Conservation (phyloP, 2,888 invertebrate genomes). For the Alentia gelatinosa region DNA sequence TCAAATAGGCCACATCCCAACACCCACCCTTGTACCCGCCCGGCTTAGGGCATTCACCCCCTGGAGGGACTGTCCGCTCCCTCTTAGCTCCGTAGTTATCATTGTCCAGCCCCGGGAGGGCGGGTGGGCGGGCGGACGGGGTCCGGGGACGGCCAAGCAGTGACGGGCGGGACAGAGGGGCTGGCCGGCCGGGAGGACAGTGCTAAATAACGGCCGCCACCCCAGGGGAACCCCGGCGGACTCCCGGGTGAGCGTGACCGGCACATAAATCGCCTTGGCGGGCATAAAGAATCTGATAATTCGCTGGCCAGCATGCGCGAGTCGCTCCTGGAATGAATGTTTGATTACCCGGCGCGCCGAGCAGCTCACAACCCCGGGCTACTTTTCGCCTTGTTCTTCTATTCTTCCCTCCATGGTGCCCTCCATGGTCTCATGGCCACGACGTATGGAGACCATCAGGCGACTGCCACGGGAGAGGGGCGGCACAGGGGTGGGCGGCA, state of each 20-base stretch:
- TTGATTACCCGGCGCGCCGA: conserved; percentile 5
- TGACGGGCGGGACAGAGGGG: neutral
- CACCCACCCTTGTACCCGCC: neutral
- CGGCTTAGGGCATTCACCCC: neutral
- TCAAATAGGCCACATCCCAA: neutral
- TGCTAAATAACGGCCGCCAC: conserved; percentile 43
- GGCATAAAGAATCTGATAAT: conserved; percentile 45
- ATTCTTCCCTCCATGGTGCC: neutral
- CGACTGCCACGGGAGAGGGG: no score
- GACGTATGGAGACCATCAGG: no score
- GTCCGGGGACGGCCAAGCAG: neutral
- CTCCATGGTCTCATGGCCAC: no score
- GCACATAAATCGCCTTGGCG: neutral
- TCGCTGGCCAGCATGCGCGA: neutral
- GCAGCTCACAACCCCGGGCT: neutral
- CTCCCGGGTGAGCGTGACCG: neutral
- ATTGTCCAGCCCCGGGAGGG: neutral
- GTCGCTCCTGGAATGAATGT: conserved; percentile 44
- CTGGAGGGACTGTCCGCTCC: conserved; percentile 4
- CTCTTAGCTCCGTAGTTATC: neutral
- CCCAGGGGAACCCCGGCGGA: neutral
- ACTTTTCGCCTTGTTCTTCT: neutral
- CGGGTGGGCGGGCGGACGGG: neutral
- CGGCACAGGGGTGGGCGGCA: no score
- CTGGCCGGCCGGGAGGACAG: conserved; percentile 19